A percentile compares a stretch with the other conserved stretches of the same genome.
These are phyloP conservation scores for Hyperoplus lanceolatus DNA, from an alignment of 2,797 vertebrate species.

Conservation along the genomic window DNA sequence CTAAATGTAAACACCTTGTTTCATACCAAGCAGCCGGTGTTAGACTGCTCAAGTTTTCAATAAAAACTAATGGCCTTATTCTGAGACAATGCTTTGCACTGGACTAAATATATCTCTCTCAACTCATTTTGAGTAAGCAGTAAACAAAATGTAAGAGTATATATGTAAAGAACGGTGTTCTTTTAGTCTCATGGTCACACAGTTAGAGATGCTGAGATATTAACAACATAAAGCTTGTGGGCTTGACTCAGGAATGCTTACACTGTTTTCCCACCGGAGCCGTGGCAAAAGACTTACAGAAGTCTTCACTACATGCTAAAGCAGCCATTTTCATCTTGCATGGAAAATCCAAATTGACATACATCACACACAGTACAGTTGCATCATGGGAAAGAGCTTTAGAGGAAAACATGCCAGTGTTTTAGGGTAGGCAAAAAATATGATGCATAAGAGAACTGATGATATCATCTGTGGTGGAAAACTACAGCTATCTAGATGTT, in stretches of 20 bases:
- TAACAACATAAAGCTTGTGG: conserved; percentile 17
- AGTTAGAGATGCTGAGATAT: conserved; percentile 16
- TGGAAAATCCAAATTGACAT: conserved; percentile 4
- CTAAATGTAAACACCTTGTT: no score
- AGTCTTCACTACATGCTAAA: conserved; percentile 9
- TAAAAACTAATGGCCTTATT: not conserved
- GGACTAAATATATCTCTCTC: conserved; percentile 1
- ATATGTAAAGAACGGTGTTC: not conserved
- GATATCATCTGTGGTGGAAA: conserved; percentile 2
- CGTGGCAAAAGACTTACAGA: conserved; percentile 31
- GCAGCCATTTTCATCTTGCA: not conserved
- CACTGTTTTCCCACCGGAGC: conserved; percentile 35
- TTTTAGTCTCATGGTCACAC: not conserved
- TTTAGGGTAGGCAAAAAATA: not conserved
- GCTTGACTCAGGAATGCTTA: conserved; percentile 30
- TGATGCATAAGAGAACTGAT: no score
- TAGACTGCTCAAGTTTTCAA: not conserved
- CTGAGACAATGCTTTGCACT: not conserved
- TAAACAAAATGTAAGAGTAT: not conserved
- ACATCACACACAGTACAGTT: not conserved
- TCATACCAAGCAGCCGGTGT: no score
- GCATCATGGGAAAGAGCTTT: not conserved
- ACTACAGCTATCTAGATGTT: not conserved
- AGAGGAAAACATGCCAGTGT: not conserved
- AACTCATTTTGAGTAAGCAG: not conserved